Conservation (phyloP, 2,888 invertebrate genomes). For the Heliconius aoede region DNA sequence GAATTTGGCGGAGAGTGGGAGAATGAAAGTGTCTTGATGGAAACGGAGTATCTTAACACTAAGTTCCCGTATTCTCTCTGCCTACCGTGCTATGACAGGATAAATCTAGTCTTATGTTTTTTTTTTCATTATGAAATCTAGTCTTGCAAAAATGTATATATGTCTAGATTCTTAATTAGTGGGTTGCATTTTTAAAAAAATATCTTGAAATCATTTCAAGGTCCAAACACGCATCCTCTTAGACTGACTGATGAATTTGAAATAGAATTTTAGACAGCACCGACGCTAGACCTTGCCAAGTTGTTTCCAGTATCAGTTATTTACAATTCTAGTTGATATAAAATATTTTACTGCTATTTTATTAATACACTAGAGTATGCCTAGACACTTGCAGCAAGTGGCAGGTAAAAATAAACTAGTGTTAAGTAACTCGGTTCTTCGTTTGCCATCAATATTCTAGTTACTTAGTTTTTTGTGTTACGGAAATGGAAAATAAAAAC, state of each 20-base stretch:
- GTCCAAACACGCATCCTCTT: neutral
- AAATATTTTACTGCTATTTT: neutral
- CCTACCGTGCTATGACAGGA: too few relatives aligned
- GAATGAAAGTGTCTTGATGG: too few relatives aligned
- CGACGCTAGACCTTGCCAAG: neutral
- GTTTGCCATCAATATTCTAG: too few relatives aligned
- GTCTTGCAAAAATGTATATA: slow-evolving; percentile 39
- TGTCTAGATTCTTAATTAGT: neutral
- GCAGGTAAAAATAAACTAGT: too few relatives aligned
- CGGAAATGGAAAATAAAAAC: too few relatives aligned
- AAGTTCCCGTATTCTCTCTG: too few relatives aligned
- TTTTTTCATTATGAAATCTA: slow-evolving; percentile 25
- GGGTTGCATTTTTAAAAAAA: neutral
- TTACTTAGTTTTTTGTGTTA: too few relatives aligned
- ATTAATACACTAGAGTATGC: too few relatives aligned
- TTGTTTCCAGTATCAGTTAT: neutral
- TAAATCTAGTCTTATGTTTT: neutral
- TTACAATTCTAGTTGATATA: neutral
- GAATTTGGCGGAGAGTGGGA: too few relatives aligned
- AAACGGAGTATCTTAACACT: too few relatives aligned
- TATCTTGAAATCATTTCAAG: slow-evolving; percentile 6
- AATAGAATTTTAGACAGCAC: neutral
- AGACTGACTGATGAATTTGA: neutral
- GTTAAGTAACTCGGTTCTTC: too few relatives aligned
- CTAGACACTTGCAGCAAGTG: too few relatives aligned